Evolutionary conservation across 2,113 vertebrate species (phyloP), one percentile per base, ranked within the genome.

Genomic region (Amphilophus citrinellus): DNA sequence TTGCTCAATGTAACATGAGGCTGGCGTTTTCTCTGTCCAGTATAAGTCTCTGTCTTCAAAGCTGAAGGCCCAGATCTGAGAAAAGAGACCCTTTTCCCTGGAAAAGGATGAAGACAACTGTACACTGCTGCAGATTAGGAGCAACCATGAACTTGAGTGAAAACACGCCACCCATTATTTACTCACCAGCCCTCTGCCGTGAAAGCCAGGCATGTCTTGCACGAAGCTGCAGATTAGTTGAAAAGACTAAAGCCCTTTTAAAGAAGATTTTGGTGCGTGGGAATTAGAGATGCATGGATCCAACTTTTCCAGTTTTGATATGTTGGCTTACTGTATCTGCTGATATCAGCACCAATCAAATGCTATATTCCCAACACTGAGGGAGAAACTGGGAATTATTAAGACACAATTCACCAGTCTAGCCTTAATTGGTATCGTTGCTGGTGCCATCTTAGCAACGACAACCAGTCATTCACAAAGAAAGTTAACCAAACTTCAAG

Each of bases 1-100:
- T 85, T 86, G 91, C 83, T 90, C 86, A 82, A 18, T 77, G 82
- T 85, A 92, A 93, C 59, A 83, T 59, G 68, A 91, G 27, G 71
- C 76, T 85, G 86, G 60, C 68, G 24, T 87, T 91, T 89, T 84
- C 80, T 39, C 84, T 73, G 84, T 87, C 80, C 84, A 85, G 86
- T 82, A 68, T 80, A 50, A 80, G 90, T 84, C 86, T 81, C 89
- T 91, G 88, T 87, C 84, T 83, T 89, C 32, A 63, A 71, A 84
- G 84, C 87, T 81, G 75, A 79, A 58, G 88, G 80, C 90, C 86
- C 62, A 83, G 61, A 86, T 93, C 84, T 73, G 59, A 80, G 80
- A 87, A 87, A 83, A 42, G 50, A 53, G 20, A 24, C 53, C 22
- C 15, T 66, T 84, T 88, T 85, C 76, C 78, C 71, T 79, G 83